phyloP scores from a whole-genome alignment of 2,888 invertebrate genomes.

The Thysanoteuthis rhombus region DNA sequence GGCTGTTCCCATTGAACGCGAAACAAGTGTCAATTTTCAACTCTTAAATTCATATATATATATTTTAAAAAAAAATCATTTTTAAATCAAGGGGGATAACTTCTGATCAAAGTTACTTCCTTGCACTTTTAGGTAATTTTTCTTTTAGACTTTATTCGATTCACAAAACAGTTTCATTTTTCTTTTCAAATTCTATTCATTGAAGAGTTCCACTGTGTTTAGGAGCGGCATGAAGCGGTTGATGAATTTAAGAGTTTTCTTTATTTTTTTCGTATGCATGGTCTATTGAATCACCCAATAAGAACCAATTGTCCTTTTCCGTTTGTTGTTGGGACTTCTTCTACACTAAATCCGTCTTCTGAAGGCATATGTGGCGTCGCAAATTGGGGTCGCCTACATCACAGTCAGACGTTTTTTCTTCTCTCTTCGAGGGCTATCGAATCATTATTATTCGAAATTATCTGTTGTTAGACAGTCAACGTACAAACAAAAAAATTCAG shows the following conservation, averaged over 20 bases:
- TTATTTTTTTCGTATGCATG: not conserved
- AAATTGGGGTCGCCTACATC: conserved; percentile 12
- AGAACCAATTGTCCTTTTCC: not conserved
- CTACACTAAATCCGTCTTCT: not conserved
- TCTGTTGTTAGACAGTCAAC: not conserved
- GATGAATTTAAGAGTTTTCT: too few species aligned
- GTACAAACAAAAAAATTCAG: not conserved
- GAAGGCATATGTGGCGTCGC: not conserved
- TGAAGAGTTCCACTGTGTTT: too few species aligned
- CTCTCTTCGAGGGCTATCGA: conserved; percentile 12
- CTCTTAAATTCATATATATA: too few species aligned
- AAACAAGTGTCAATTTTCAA: not conserved
- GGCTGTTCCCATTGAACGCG: not conserved
- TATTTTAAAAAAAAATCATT: too few species aligned
- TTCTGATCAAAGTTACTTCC: too few species aligned
- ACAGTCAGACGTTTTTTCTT: not conserved
- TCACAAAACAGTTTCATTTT: too few species aligned
- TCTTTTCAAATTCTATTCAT: too few species aligned
- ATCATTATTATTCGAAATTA: not conserved
- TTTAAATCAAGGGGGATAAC: too few species aligned
- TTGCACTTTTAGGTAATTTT: too few species aligned
- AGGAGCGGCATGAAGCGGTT: too few species aligned
- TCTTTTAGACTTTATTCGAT: too few species aligned
- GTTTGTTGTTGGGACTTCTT: not conserved
- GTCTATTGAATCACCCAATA: not conserved